These are phyloP conservation scores for Natator depressus DNA, from an alignment of 2,113 vertebrate species.

Conservation along the genomic window DNA sequence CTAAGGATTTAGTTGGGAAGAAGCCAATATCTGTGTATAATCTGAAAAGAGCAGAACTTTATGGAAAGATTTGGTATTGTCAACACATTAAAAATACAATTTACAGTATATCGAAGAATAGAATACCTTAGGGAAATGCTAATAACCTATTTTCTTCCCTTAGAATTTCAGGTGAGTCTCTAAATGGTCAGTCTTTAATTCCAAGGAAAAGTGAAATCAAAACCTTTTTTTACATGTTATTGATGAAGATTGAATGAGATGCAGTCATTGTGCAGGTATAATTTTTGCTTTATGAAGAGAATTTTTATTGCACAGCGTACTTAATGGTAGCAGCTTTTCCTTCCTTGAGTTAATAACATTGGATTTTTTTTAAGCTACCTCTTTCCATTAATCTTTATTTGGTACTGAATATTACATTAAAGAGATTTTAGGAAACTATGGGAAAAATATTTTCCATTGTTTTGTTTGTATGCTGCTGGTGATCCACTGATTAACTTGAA, in stretches of 20 bases:
- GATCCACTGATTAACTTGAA: background rate
- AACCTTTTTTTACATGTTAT: background rate
- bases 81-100: background rate
- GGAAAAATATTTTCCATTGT: background rate
- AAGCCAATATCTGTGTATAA: background rate
- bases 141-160: background rate
- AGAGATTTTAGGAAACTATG: background rate
- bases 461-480: background rate
- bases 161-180: background rate
- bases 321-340: background rate
- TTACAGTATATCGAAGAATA: background rate
- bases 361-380: conserved; percentile 31
- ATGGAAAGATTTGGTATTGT: background rate
- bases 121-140: background rate
- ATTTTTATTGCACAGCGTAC: background rate
- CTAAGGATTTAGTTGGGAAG: background rate
- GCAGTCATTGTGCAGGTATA: background rate
- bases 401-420: conserved; percentile 5
- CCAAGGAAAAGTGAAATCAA: background rate
- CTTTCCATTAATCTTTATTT: conserved; percentile 10
- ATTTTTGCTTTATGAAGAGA: background rate
- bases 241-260: background rate
- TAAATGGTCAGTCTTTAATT: background rate
- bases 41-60: background rate
- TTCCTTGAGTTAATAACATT: background rate